These are phyloP conservation scores for Sphecodes monilicornis DNA, from an alignment of 2,888 invertebrate genomes.

Conservation along the genomic window DNA sequence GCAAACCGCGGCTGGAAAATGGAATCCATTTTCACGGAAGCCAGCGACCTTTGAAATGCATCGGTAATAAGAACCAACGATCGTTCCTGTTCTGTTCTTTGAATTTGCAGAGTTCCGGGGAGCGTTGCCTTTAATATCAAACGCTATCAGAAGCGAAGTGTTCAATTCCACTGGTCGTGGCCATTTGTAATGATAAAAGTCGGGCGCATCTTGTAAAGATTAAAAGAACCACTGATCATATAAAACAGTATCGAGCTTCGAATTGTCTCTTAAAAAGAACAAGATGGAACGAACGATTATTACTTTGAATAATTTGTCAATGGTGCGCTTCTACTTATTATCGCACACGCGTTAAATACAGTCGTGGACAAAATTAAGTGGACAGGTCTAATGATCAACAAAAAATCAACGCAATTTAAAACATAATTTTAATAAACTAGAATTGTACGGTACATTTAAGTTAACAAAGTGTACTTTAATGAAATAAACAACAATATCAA, in stretches of 20 bases:
- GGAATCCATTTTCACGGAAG: conserved; percentile 32
- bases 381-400: no score
- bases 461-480: no score
- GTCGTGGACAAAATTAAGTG: no score
- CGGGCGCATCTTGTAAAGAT: not conserved
- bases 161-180: not conserved
- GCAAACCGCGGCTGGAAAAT: conserved; percentile 43
- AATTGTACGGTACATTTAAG: no score
- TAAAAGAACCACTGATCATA: not conserved
- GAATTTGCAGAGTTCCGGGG: conserved; percentile 26
- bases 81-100: conserved; percentile 36
- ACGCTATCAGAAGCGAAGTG: not conserved
- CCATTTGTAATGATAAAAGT: not conserved
- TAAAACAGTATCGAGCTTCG: not conserved
- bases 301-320: not conserved
- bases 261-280: not conserved
- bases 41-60: conserved; percentile 42
- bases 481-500: no score
- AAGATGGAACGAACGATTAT: not conserved
- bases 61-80: conserved; percentile 38
- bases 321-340: not conserved
- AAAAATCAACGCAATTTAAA: no score
- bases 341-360: not conserved
- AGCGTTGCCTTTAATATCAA: conserved; percentile 30
- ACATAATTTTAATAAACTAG: no score